Conservation (phyloP, 2,888 invertebrate genomes). For the Apodemia mormo region DNA sequence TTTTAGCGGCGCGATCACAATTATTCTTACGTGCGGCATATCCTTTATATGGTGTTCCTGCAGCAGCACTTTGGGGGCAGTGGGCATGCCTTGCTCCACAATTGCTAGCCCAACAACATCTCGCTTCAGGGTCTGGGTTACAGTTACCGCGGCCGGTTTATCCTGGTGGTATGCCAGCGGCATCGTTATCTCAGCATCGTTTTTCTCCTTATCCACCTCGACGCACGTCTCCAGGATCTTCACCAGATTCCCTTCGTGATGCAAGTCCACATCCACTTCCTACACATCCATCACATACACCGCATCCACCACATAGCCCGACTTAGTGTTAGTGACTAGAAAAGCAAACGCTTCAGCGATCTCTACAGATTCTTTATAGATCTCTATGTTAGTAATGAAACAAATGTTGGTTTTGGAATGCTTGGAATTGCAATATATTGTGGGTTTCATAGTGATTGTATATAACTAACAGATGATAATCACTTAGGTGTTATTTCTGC, state of each 20-base stretch:
- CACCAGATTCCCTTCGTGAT: conserved; percentile 83
- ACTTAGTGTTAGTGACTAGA: conserved; percentile 50
- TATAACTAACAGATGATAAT: not conserved
- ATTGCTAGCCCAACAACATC: conserved; percentile 85
- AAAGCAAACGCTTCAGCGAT: conserved; percentile 18
- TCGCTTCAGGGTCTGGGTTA: conserved; percentile 75
- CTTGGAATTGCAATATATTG: conserved; percentile 28
- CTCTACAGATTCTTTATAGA: conserved; percentile 18
- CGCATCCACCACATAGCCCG: conserved; percentile 71
- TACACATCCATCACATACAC: conserved; percentile 58
- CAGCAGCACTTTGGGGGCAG: conserved; percentile 85
- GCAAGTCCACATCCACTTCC: conserved; percentile 66
- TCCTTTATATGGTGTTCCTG: conserved; percentile 78
- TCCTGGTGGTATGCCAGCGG: conserved; percentile 56
- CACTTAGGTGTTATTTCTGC: not conserved
- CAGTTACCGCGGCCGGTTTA: conserved; percentile 78
- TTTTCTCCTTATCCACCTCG: conserved; percentile 83
- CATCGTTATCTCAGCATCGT: conserved; percentile 78
- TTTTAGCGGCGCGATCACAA: conserved; percentile 89
- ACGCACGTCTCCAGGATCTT: conserved; percentile 77
- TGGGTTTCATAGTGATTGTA: conserved; percentile 6
- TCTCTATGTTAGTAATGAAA: conserved; percentile 17
- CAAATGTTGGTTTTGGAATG: conserved; percentile 17
- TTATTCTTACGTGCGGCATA: conserved; percentile 87
- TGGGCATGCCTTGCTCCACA: conserved; percentile 87